Base-by-base conservation (phyloP, 2,113 vertebrate genomes). In the Pardalotus punctatus region DNA sequence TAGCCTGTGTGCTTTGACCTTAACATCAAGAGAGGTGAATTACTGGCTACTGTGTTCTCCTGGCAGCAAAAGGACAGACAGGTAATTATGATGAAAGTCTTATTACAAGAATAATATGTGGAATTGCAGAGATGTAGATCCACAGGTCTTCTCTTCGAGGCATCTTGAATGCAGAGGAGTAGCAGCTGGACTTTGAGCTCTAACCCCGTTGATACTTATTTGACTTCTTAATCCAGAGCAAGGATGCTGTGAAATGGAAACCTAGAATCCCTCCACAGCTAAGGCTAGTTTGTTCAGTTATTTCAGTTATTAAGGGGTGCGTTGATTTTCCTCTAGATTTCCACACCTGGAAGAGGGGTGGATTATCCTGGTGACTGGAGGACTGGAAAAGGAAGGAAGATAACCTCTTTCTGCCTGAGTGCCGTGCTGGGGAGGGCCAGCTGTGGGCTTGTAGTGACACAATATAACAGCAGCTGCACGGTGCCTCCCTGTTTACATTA, bases 81-180 rank as follows among this genome's bases (percentile, higher is more conserved):
- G 65, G 36, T 71, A 92, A 36, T 42, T 51, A 94, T 10, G 23
- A 60, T 42, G 17, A 36, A 81, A 43, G 27, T 62, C 51, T 62
- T 67, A 47, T 5, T 58, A 88, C 17, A 80, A 70, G 48, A 93
- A 50, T 28, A 88, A 4, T 19, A 47, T 1, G 14, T 58, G 36
- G 51, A 81, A 88, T 21, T 95, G 50, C 48, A 74, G 51, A 88
- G 33, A 53, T 54, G 54, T 25, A 78, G 54, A 85, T 45, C 48
- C 4, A 5, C 1, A 2, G 19, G 29, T 69, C 23, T 90, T 64
- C 47, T 86, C 31, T 80, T 82, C 42, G 31, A 71, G 35, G 43
- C 9, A 86, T 31, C 23, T 40, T 64, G 60, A 90, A 77, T 36
- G 51, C 64, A 88, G 29, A 54, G 15, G 11, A 61, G n/a, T n/a